Conservation (phyloP, 2,888 invertebrate genomes). For the Neoscelio sp. region DNA sequence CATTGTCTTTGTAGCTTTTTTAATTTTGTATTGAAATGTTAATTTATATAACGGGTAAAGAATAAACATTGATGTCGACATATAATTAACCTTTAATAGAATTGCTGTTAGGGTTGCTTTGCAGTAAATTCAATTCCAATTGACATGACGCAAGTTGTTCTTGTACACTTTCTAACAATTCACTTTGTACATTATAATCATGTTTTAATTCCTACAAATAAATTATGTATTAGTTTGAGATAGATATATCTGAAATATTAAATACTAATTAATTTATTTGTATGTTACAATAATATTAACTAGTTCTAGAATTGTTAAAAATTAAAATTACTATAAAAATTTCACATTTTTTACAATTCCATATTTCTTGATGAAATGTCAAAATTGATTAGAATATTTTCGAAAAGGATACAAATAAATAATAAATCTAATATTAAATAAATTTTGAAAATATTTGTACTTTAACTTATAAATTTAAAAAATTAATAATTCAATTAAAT, state of each 20-base stretch:
- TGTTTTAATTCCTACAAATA: slow-evolving; percentile 62
- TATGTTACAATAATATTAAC: slow-evolving; percentile 1
- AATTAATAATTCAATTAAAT: no score
- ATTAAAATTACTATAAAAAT: no score
- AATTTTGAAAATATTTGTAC: no score
- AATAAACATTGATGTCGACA: background rate
- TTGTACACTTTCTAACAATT: slow-evolving; percentile 70
- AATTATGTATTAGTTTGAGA: background rate
- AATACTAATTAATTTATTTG: background rate
- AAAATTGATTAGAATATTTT: no score
- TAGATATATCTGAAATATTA: no score
- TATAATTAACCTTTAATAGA: slow-evolving; percentile 68
- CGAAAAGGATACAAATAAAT: no score
- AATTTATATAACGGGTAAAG: background rate
- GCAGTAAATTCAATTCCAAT: slow-evolving; percentile 70
- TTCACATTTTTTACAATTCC: no score
- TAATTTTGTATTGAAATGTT: slow-evolving; percentile 1
- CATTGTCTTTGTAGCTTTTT: background rate
- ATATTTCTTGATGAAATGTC: no score
- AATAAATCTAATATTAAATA: no score
- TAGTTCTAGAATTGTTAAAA: background rate
- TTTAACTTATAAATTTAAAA: no score
- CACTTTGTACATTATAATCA: slow-evolving; percentile 67
- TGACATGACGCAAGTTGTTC: slow-evolving; percentile 73
- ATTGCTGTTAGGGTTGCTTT: slow-evolving; percentile 68